Conservation (phyloP, 2,113 vertebrate species). For the Climacteris rufus region DNA sequence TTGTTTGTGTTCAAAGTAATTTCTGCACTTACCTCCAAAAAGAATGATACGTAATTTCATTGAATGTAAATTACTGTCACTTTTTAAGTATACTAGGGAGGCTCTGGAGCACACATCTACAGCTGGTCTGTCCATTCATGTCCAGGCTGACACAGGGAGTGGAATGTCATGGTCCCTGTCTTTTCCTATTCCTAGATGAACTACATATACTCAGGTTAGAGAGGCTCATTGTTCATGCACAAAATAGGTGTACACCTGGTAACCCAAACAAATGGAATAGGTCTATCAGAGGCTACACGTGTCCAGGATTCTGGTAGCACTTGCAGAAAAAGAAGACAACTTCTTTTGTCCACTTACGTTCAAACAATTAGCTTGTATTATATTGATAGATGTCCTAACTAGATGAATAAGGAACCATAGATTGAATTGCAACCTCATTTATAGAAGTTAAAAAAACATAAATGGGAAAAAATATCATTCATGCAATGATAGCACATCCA, state of each 20-base stretch:
- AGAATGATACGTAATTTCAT: neutral
- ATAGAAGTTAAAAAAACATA: neutral
- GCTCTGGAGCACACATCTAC: neutral
- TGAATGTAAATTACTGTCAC: neutral
- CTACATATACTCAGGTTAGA: too few species aligned
- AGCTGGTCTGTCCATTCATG: neutral
- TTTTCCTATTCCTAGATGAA: neutral
- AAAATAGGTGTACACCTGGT: neutral
- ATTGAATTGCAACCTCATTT: neutral
- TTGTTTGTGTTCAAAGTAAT: neutral
- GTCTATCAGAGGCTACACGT: neutral
- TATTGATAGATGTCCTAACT: neutral
- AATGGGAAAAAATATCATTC: neutral
- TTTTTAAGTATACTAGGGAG: neutral
- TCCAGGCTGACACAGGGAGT: neutral
- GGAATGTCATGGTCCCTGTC: neutral
- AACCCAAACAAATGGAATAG: neutral
- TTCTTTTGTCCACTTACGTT: neutral
- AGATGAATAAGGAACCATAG: neutral
- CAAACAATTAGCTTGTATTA: neutral
- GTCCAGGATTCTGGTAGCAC: neutral
- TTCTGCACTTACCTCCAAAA: neutral
- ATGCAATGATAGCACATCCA: neutral
- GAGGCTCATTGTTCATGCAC: neutral
- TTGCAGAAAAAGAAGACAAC: neutral